Evolutionary conservation across 2,888 invertebrate genomes (phyloP), one percentile per base, ranked within the genome.

Genomic region (Elysia crispata): DNA sequence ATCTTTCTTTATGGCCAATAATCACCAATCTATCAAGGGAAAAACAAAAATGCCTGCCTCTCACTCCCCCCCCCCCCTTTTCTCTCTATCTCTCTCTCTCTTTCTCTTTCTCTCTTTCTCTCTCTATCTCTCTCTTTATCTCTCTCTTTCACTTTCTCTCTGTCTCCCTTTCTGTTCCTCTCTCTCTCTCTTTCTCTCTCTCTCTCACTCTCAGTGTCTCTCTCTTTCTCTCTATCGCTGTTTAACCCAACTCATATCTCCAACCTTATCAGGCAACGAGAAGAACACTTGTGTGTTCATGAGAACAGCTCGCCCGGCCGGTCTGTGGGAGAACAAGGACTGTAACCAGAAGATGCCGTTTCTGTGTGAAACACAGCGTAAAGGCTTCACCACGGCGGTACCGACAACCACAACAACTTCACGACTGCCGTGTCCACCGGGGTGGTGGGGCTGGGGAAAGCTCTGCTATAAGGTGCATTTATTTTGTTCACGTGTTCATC

Each of bases 391-490:
- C 18, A 81, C 85, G 11, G 75, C 81, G 5, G 82, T 83, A 13
- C 81, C 86, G 0, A 85, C 84, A 0, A 82, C 85, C 0, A 77
- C 83, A 11, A 84, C 86, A 31, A 77, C 76, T n/a, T 49, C 60
- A 20, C 80, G 73, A 8, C 64, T 83, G 0, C 83, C 83, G 18
- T 88, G 88, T 81, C 86, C 88, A 0, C 0, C 54, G 1, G 85
- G 83, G 0, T 88, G 86, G 87, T 79, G 64, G 5, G 77, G 80
- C 11, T 81, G 72, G 70, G 81, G 80, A 6, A 83, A 81, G 11
- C 81, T 81, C 31, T 89, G 89, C 49, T 87, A 87, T 64, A 86
- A 85, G 83, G 88, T 87, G 5, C n/a, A n/a, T n/a, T n/a, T n/a
- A n/a, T n/a, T n/a, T n/a, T n/a, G n/a, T n/a, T n/a, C n/a, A n/a